Evolutionary conservation across 2,888 invertebrate species (phyloP), one percentile per base, ranked within the genome.

Genomic region (Portevinia maculata): DNA sequence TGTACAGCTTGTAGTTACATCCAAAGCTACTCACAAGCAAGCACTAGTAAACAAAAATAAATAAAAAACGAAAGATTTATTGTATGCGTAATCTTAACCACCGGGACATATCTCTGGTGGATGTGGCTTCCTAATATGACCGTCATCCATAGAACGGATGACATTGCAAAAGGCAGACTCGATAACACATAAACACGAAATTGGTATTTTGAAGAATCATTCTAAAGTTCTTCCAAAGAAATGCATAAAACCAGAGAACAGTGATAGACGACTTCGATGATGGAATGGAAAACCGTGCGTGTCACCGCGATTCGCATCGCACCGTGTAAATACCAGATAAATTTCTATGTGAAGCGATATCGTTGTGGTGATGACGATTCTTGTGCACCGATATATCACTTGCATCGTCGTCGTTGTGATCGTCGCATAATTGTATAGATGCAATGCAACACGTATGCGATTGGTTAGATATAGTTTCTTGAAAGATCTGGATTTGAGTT

Each of bases 51-150:
- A 59, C 24, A 44, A 59, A 30, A 53, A 57, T 2, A 11, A 62
- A 52, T 48, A 46, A 13, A 17, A 28, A 41, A 65, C 13, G 37
- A 52, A 71, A 64, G 39, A 73, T 34, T 17, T 53, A 74, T 60
- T 79, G 60, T 55, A 62, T 79, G 74, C 67, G 67, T 79, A 74
- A 74, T 41, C 73, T 55, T 62, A 67, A 62, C 79, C 60, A 67
- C 62, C 67, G 79, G 41, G 79, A 74, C 74, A 74, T 15, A 71
- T 60, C 21, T 44, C 28, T 57, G 55, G 64, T 67, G 48, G 37
- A 74, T 74, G 67, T 79, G 55, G 67, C 59, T 55, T 17, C 53
- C 52, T 34, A 64, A 64, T n/a, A n/a, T 53, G 53, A 53, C 53
- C 15, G 11, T 24, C 30, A 6, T 13, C 21, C 21, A 24, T 30